phyloP scores from a whole-genome alignment of 2,797 vertebrate species.

The Eospalax fontanierii region DNA sequence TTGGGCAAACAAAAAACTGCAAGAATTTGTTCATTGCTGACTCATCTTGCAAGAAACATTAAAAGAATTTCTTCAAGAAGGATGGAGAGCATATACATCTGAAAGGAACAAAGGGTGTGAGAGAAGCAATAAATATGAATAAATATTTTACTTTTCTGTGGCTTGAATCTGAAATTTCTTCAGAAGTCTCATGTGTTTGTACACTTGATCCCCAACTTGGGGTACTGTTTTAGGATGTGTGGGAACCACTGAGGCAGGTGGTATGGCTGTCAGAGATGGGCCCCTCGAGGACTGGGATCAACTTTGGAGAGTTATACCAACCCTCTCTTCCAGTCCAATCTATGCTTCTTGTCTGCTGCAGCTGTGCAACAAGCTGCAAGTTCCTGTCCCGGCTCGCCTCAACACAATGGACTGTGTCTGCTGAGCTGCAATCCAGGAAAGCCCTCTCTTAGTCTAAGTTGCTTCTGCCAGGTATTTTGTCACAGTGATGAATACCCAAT shows the following conservation, averaged over 20 bases:
- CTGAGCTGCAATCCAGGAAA: not conserved
- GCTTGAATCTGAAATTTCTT: too few species aligned
- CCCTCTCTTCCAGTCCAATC: not conserved
- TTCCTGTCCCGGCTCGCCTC: not conserved
- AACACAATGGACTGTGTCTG: not conserved
- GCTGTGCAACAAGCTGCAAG: not conserved
- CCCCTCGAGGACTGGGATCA: not conserved
- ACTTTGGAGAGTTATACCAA: not conserved
- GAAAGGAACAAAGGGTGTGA: not conserved
- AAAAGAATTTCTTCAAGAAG: not conserved
- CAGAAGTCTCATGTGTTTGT: too few species aligned
- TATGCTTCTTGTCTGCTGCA: not conserved
- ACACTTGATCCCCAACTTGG: not conserved
- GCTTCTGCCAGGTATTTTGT: not conserved
- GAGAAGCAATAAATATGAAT: not conserved
- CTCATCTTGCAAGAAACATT: not conserved
- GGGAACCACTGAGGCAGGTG: not conserved
- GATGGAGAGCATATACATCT: not conserved
- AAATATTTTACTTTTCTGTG: not conserved
- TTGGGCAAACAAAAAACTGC: conserved; percentile 9
- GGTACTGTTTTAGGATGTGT: not conserved
- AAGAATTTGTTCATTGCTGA: not conserved
- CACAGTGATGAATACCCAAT: not conserved
- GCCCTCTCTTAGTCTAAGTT: not conserved
- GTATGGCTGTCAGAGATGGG: not conserved